Percentiles rank a stretch among this genome's conserved stretches.
Conservation (phyloP, 2,113 vertebrate genomes). For the Eudyptes chrysolophus region DNA sequence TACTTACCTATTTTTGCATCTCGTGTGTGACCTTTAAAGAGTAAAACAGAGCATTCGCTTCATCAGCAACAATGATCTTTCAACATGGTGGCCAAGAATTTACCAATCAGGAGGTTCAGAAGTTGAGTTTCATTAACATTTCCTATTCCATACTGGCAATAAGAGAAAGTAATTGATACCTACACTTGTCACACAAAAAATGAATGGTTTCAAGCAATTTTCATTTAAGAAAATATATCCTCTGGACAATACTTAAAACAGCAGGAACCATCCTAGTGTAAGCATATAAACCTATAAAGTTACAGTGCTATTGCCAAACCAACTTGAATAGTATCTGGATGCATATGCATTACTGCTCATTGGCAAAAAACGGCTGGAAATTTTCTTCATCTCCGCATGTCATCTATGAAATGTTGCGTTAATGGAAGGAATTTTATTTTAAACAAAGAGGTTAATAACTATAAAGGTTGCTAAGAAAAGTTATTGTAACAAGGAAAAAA, state of each 20-base stretch:
- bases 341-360: background rate
- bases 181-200: background rate
- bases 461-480: background rate
- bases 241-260: constrained; percentile 53
- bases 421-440: constrained; percentile 40
- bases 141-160: background rate
- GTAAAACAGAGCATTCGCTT: background rate
- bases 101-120: constrained; percentile 16
- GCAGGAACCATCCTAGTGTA: constrained; percentile 29
- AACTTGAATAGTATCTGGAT: background rate
- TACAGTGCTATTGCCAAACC: constrained; percentile 36
- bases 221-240: constrained; percentile 23
- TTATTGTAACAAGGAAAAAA: background rate
- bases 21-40: background rate
- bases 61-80: background rate
- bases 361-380: background rate
- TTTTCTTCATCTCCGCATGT: constrained; percentile 8
- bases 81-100: background rate
- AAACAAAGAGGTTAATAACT: constrained; percentile 23
- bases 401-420: constrained; percentile 7
- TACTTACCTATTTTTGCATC: background rate
- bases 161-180: constrained; percentile 22
- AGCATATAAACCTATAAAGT: constrained; percentile 47
- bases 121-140: constrained; percentile 21
- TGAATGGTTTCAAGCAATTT: constrained; percentile 7